These are phyloP conservation scores for Sitophilus oryzae DNA, from an alignment of 1,140 invertebrate species.

Conservation along the genomic window DNA sequence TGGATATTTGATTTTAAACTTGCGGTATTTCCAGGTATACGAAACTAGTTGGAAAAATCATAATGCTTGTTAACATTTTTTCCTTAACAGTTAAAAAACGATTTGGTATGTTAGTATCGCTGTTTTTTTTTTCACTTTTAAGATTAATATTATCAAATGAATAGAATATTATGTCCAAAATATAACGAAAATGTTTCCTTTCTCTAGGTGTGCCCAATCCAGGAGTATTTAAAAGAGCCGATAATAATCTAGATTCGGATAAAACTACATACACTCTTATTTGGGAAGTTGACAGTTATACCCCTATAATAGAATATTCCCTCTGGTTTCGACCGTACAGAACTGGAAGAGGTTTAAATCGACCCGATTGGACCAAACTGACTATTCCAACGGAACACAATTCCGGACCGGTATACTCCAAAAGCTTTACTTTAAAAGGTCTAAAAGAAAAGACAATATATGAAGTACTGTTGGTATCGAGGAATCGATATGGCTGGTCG, in stretches of 20 bases:
- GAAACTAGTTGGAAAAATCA: no score
- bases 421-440: constrained; percentile 60
- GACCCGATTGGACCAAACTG: constrained; percentile 57
- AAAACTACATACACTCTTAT: constrained; percentile 58
- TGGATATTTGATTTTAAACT: no score
- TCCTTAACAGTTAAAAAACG: no score
- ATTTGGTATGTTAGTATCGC: no score
- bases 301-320: constrained; percentile 64
- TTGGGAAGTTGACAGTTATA: constrained; percentile 73
- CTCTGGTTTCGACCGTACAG: constrained; percentile 56
- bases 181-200: neutral
- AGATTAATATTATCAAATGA: no score
- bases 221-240: constrained; percentile 53
- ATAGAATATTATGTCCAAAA: neutral
- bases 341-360: constrained; percentile 42
- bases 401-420: constrained; percentile 60
- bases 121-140: no score
- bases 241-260: constrained; percentile 35
- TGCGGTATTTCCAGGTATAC: no score
- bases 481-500: constrained; percentile 67
- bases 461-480: constrained; percentile 61
- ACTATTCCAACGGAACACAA: constrained; percentile 59
- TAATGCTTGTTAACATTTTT: no score
- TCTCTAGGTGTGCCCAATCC: constrained; percentile 53
- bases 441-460: constrained; percentile 60